Conservation (phyloP, 1,140 invertebrate genomes). For the Stegodyphus dumicola region DNA sequence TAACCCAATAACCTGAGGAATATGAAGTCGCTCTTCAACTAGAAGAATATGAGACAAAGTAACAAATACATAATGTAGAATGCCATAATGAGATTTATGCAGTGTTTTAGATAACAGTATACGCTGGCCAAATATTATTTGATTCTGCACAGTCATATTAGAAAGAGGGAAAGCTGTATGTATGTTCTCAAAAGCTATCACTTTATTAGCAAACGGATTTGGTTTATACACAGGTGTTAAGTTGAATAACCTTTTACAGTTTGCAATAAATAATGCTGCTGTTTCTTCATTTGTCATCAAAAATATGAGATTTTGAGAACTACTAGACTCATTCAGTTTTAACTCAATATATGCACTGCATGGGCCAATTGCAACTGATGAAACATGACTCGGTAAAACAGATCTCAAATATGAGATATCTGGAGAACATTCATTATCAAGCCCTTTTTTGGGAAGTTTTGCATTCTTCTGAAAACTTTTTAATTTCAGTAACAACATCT, state of each 20-base stretch:
- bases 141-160: constrained; percentile 23
- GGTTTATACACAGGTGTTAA: neutral
- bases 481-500: constrained; percentile 37
- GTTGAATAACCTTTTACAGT: constrained; percentile 19
- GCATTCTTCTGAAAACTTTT: neutral
- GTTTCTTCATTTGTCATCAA: constrained; percentile 3
- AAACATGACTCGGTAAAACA: constrained; percentile 6
- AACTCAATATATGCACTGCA: constrained; percentile 39
- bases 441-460: neutral
- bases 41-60: constrained; percentile 42
- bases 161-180: neutral
- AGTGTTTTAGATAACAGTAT: constrained; percentile 38
- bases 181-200: constrained; percentile 19
- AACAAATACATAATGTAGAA: constrained; percentile 49
- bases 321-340: constrained; percentile 15
- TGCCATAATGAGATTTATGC: constrained; percentile 35
- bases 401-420: constrained; percentile 13
- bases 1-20: constrained; percentile 6
- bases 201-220: constrained; percentile 40
- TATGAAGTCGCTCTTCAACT: constrained; percentile 40
- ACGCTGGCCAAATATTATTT: constrained; percentile 40
- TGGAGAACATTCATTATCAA: neutral
- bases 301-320: constrained; percentile 23
- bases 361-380: constrained; percentile 28
- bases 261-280: neutral